These are phyloP conservation scores for Caenorhabditis sulstoni DNA, from an alignment of 2,888 invertebrate genomes.

Conservation along the genomic window DNA sequence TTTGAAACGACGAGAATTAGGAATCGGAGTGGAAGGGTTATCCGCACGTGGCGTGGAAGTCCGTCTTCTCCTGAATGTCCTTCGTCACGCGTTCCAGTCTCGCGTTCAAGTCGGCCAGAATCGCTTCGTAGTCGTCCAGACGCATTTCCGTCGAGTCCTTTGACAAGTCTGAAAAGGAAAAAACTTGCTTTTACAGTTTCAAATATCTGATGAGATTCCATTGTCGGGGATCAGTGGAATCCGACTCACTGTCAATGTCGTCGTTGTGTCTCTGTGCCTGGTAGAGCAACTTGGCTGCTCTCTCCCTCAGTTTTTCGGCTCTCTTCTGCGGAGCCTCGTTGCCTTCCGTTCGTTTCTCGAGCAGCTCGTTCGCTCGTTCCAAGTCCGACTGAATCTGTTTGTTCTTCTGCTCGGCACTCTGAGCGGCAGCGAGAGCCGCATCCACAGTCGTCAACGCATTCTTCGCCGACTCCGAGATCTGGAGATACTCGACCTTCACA, in stretches of 20 bases:
- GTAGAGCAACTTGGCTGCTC: slow-evolving; percentile 75
- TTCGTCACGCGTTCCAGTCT: slow-evolving; percentile 72
- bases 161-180: slow-evolving; percentile 76
- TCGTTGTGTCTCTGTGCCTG: slow-evolving; percentile 74
- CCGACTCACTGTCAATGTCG: slow-evolving; percentile 73
- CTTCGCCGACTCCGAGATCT: slow-evolving; percentile 72
- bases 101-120: slow-evolving; percentile 67
- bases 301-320: slow-evolving; percentile 72
- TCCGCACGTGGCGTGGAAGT: slow-evolving; percentile 75
- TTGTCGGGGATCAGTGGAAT: too few species aligned
- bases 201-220: slow-evolving; percentile 4
- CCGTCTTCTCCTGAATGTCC: slow-evolving; percentile 72
- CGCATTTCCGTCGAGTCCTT: slow-evolving; percentile 74
- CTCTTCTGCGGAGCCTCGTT: slow-evolving; percentile 76
- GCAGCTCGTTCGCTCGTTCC: slow-evolving; percentile 68
- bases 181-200: too few species aligned
- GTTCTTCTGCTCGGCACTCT: slow-evolving; percentile 65
- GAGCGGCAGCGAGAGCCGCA: slow-evolving; percentile 62
- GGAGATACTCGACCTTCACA: slow-evolving; percentile 78
- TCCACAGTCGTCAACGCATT: slow-evolving; percentile 66
- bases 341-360: slow-evolving; percentile 73
- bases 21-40: slow-evolving; percentile 18
- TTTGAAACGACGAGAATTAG: background rate
- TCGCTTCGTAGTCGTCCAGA: slow-evolving; percentile 70
- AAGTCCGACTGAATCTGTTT: slow-evolving; percentile 74